Evolutionary conservation across 1,140 invertebrate species (phyloP).

Genomic region (Caenorhabditis elegans): WBcel235 BX284604.4:2807501-2808000

Average conservation of each 20-base stretch:
- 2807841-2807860: conserved; percentile 42
- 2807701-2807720: too few species aligned
- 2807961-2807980: neutral
- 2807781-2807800: too few species aligned
- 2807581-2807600: conserved; percentile 35
- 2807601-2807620: conserved; percentile 3
- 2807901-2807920: conserved; percentile 35
- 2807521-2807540: conserved; percentile 36
- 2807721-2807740: too few species aligned
- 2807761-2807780: too few species aligned
- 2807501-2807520: neutral
- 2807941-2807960: conserved; percentile 28
- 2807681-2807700: neutral
- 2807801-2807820: too few species aligned
- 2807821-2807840: too few species aligned
- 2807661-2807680: conserved; percentile 41
- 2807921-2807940: conserved; percentile 15
- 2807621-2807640: conserved; percentile 45
- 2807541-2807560: conserved; percentile 45
- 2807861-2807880: conserved; percentile 45
- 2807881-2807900: conserved; percentile 40
- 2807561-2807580: conserved; percentile 39
- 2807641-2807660: conserved; percentile 45
- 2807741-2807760: too few species aligned
- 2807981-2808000: neutral